phyloP scores from a whole-genome alignment of 2,113 vertebrate genomes.

The Cyanoramphus novaezelandiae region DNA sequence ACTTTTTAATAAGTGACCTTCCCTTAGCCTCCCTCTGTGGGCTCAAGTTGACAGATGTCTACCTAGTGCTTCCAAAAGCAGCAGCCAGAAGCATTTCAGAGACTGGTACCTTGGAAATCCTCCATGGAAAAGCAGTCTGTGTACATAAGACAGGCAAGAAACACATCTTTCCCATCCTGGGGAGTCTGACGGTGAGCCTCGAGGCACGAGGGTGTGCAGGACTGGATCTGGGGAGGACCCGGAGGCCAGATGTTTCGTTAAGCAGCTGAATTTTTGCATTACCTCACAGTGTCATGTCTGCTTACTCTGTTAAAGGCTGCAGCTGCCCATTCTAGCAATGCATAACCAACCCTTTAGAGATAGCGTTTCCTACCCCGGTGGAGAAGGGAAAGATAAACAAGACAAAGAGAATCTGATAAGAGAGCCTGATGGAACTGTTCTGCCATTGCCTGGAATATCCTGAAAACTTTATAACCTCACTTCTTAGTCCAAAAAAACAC shows the following conservation, averaged over 20 bases:
- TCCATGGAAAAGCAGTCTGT: background rate
- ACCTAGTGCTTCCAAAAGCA: background rate
- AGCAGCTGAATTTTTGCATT: background rate
- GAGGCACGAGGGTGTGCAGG: rapidly evolving
- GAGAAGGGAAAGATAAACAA: background rate
- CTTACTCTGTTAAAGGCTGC: background rate
- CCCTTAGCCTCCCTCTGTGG: background rate
- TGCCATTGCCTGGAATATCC: background rate
- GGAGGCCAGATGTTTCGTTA: background rate
- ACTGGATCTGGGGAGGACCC: background rate
- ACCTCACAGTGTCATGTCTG: background rate
- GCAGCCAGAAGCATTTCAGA: background rate
- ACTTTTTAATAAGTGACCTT: background rate
- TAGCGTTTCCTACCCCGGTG: background rate
- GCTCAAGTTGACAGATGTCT: background rate
- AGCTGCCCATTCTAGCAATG: background rate
- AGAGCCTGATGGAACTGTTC: background rate
- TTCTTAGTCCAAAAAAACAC: background rate
- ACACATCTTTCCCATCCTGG: background rate
- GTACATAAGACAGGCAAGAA: background rate
- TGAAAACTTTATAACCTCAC: background rate
- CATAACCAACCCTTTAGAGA: background rate
- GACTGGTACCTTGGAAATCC: background rate
- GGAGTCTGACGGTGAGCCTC: background rate
- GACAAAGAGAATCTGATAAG: background rate